Evolutionary conservation across 2,888 invertebrate species (phyloP), one percentile per base, ranked within the genome.

Genomic region (Heliconius hortense): DNA sequence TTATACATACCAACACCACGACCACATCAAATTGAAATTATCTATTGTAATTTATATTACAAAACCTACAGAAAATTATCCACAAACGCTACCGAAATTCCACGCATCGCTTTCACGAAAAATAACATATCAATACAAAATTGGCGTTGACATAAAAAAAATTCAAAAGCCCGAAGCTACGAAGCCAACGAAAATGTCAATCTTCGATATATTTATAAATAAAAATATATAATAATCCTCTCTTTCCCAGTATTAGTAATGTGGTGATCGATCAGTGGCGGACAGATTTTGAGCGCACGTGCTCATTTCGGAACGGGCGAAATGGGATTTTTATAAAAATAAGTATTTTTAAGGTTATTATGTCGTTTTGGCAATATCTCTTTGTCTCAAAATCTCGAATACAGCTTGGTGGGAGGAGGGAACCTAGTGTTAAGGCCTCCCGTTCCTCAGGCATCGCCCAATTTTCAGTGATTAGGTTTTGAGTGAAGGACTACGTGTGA

Each of bases 181-280:
- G 35, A 73, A 78, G 76, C 80, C 81, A 83, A 84, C 86, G 84
- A 85, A 87, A 86, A 85, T 81, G 87, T 86, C 87, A 87, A 87
- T 85, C 86, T 82, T 79, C 80, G 79, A 82, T 81, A 82, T 81
- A 68, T 28, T 48, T 68, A 83, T 82, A 83, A 84, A 84, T 83
- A 82, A 82, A 82, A 81, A 84, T 83, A 39, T 64, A n/a, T 39
- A 64, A 64, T 64, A 82, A 82, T 81, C 82, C 76, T 75, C 75
- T 76, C 75, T 63, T 78, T 79, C 77, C 77, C 79, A 80, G 81
- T 80, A 82, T 80, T 81, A 80, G 81, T 80, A 82, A 80, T 80
- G 60, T 72, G 80, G 81, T 82, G 84, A 87, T 87, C 85, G 80
- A 87, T 87, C 86, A 85, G 78, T 66, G 77, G 78, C 76, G 76